Conservation (phyloP, 2,797 vertebrate genomes). For the Okamejei kenojei region DNA sequence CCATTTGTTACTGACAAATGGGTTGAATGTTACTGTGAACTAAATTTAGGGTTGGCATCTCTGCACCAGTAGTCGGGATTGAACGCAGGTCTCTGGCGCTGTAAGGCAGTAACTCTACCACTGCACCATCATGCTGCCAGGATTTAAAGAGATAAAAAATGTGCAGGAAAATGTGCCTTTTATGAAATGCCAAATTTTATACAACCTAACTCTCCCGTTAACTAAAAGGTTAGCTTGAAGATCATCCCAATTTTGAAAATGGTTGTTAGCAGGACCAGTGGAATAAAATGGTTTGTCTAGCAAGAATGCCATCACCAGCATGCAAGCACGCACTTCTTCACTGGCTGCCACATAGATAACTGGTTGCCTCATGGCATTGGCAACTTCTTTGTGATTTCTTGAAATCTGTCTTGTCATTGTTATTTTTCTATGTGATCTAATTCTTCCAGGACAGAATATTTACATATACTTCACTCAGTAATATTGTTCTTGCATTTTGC, state of each 20-base stretch:
- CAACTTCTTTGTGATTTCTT: neutral
- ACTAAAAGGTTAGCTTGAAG: neutral
- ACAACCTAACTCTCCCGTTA: neutral
- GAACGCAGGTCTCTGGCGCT: too few relatives aligned
- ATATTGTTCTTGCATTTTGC: neutral
- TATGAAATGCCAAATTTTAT: neutral
- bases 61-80: too few relatives aligned
- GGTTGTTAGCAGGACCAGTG: neutral
- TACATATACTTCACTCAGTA: neutral
- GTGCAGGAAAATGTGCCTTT: neutral
- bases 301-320: neutral
- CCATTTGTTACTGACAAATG: too few relatives aligned
- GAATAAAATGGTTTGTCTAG: neutral
- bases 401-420: neutral
- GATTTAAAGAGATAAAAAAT: neutral
- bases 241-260: neutral
- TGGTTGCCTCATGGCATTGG: neutral
- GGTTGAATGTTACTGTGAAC: too few relatives aligned
- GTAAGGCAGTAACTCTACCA: too few relatives aligned
- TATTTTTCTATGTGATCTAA: neutral
- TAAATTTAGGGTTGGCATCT: too few relatives aligned
- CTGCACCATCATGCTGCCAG: too few relatives aligned
- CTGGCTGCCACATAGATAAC: neutral
- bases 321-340: neutral
- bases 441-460: neutral